Conservation (phyloP, 2,888 invertebrate genomes). For the Mesodorylaimus sp. region DNA sequence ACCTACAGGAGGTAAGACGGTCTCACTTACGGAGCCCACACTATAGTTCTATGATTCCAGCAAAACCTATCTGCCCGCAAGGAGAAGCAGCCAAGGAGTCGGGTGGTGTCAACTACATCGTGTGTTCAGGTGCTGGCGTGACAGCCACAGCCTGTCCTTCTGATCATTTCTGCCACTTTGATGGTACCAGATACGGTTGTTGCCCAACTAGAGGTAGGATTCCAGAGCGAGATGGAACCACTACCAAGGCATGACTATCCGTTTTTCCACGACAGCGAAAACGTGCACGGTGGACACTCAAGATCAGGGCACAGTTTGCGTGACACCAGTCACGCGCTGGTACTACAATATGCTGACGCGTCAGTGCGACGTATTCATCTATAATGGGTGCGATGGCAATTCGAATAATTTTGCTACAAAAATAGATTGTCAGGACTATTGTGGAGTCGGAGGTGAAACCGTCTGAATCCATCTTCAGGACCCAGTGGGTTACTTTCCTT, state of each 20-base stretch:
- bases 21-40: too few relatives aligned
- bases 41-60: too few relatives aligned
- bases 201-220: conserved; percentile 19
- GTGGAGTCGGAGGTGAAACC: conserved; percentile 9
- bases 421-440: conserved; percentile 28
- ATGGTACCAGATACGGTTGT: conserved; percentile 28
- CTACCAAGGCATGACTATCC: not conserved
- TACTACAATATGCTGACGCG: conserved; percentile 21
- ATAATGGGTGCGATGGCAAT: too few relatives aligned
- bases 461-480: not conserved
- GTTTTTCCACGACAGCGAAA: conserved; percentile 19
- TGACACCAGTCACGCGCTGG: conserved; percentile 28
- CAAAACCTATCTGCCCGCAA: conserved; percentile 26
- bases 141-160: conserved; percentile 19
- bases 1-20: conserved; percentile 20
- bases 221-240: not conserved
- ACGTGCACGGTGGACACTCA: conserved; percentile 24
- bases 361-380: conserved; percentile 10
- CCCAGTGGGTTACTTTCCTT: not conserved
- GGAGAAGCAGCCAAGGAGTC: conserved; percentile 23
- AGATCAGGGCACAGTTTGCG: conserved; percentile 26
- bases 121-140: conserved; percentile 23
- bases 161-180: conserved; percentile 29
- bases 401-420: too few relatives aligned
- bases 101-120: conserved; percentile 26